Conservation (phyloP, 2,797 vertebrate genomes). For the Danio kyathit region DNA sequence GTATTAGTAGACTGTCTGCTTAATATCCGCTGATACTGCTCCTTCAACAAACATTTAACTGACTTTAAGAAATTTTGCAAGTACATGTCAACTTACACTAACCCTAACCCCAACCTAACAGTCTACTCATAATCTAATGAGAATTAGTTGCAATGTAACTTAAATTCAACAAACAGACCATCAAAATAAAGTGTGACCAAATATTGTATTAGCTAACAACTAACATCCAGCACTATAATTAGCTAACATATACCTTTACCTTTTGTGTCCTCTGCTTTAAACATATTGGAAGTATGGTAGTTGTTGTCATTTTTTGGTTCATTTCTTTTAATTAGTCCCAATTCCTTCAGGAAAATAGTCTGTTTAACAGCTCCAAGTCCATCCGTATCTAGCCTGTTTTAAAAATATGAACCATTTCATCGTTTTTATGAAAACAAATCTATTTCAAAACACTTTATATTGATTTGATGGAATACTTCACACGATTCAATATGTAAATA, state of each 20-base stretch:
- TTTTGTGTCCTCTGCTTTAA: constrained; percentile 39
- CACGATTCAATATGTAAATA: not conserved
- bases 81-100: too few relatives aligned
- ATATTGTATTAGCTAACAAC: too few relatives aligned
- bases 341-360: constrained; percentile 62
- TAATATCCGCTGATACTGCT: too few relatives aligned
- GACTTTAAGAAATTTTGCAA: too few relatives aligned
- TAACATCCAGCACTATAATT: not conserved
- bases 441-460: not conserved
- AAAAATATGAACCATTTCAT: not conserved
- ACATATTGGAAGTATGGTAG: not conserved
- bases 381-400: constrained; percentile 64
- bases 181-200: too few relatives aligned
- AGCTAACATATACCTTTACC: constrained; percentile 23
- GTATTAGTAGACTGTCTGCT: too few relatives aligned
- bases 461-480: not conserved
- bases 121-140: too few relatives aligned
- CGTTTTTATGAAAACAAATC: not conserved
- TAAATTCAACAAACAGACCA: too few relatives aligned
- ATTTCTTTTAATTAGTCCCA: constrained; percentile 55
- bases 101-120: too few relatives aligned
- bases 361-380: constrained; percentile 64
- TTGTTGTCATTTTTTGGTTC: constrained; percentile 35
- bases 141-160: too few relatives aligned
- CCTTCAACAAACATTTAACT: too few relatives aligned